These are phyloP conservation scores for Cacatua alba DNA, from an alignment of 2,113 vertebrate genomes.

Conservation along the genomic window DNA sequence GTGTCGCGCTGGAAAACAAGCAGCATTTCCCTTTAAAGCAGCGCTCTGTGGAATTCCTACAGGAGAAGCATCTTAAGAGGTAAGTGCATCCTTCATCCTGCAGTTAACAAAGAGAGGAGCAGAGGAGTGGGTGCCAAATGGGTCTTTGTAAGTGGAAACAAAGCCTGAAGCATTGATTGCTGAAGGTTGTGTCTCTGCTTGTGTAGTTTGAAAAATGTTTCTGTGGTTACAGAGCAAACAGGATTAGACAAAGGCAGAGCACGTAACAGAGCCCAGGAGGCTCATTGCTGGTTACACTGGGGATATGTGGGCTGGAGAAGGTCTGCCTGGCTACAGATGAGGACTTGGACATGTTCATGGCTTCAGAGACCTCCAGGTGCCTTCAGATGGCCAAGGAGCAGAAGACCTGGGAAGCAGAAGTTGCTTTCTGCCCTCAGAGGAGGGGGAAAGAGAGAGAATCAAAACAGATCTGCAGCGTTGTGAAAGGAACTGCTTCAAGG, in stretches of 20 bases:
- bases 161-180: background rate
- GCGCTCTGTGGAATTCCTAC: fast-evolving
- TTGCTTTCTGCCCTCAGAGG: background rate
- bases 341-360: background rate
- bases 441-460: too few species aligned
- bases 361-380: background rate
- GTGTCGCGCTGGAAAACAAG: background rate
- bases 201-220: background rate
- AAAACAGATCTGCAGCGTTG: fast-evolving
- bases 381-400: background rate
- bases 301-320: background rate
- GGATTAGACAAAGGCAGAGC: background rate
- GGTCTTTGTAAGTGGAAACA: background rate
- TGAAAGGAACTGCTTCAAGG: background rate
- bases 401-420: background rate
- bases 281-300: background rate
- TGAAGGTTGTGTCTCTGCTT: background rate
- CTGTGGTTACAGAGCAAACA: background rate
- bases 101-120: background rate
- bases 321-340: background rate
- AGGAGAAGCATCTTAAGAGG: background rate
- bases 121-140: background rate
- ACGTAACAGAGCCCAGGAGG: background rate
- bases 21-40: background rate
- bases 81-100: background rate